A percentile compares a stretch with the other conserved stretches of the same genome.
phyloP scores from a whole-genome alignment of 2,797 vertebrate genomes.

The Pangasius krempfi region DNA sequence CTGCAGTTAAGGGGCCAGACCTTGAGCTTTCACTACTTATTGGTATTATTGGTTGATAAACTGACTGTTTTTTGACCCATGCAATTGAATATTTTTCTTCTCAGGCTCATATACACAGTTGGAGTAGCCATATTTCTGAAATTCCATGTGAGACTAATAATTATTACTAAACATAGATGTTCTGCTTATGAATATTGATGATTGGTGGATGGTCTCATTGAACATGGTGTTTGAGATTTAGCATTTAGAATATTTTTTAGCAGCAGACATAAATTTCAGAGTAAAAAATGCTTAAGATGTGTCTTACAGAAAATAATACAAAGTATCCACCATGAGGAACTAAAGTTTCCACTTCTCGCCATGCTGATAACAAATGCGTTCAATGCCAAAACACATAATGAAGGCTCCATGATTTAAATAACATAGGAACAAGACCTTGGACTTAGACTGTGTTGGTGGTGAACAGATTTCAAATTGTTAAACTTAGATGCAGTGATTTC shows the following conservation, averaged over 20 bases:
- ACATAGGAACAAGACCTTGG: not conserved
- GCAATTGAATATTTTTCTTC: not conserved
- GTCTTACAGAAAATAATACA: not conserved
- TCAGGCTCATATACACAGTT: not conserved
- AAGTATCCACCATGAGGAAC: not conserved
- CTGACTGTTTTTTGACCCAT: not conserved
- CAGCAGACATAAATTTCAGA: not conserved
- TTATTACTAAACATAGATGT: constrained; percentile 4
- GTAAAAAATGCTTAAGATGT: not conserved
- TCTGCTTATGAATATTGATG: not conserved
- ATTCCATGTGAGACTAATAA: not conserved
- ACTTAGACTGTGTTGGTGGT: not conserved
- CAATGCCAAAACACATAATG: not conserved
- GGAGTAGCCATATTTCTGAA: not conserved
- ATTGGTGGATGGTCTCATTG: not conserved
- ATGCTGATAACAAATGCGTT: not conserved
- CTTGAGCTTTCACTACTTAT: not conserved
- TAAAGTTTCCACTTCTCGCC: not conserved
- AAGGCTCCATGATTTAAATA: no score
- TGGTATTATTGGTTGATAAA: not conserved
- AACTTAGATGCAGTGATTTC: not conserved
- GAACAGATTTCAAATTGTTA: not conserved
- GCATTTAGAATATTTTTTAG: not conserved
- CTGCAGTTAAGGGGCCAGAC: not conserved
- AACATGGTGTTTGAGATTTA: not conserved